A percentile compares a stretch with the other conserved stretches of the same genome.
Conservation (phyloP, 2,113 vertebrate genomes). For the Albula glossodonta region DNA sequence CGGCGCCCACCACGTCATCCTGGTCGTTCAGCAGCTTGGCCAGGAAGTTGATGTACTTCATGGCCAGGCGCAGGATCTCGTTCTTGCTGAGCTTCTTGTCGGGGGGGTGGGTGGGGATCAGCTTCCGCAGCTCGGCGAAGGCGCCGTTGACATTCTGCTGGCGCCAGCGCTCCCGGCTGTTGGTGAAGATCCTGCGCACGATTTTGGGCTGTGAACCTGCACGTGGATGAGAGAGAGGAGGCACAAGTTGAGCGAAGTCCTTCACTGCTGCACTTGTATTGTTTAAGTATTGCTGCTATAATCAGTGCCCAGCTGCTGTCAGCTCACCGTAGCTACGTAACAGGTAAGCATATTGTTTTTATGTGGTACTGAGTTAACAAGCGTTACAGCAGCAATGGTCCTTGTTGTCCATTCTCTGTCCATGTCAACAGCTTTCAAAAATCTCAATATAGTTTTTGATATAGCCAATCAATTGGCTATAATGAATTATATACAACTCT, state of each 20-base stretch:
- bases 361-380: not conserved
- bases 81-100: constrained; percentile 97
- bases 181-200: constrained; percentile 92
- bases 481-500: too few relatives aligned
- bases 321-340: not conserved
- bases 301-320: not conserved
- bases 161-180: constrained; percentile 91
- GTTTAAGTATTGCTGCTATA: not conserved
- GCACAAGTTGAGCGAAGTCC: not conserved
- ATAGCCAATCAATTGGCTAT: too few relatives aligned
- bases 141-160: constrained; percentile 95
- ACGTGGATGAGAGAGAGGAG: constrained; percentile 3
- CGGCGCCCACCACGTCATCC: constrained; percentile 79
- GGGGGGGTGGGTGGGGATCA: constrained; percentile 89
- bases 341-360: not conserved
- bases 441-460: too few relatives aligned
- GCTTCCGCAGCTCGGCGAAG: constrained; percentile 90
- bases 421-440: not conserved
- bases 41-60: constrained; percentile 97
- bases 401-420: not conserved
- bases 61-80: constrained; percentile 90
- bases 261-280: not conserved
- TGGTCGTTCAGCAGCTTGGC: constrained; percentile 94
- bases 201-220: constrained; percentile 90
- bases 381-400: not conserved